These are phyloP conservation scores for Acleris cristana DNA, from an alignment of 2,888 invertebrate genomes.

Conservation along the genomic window DNA sequence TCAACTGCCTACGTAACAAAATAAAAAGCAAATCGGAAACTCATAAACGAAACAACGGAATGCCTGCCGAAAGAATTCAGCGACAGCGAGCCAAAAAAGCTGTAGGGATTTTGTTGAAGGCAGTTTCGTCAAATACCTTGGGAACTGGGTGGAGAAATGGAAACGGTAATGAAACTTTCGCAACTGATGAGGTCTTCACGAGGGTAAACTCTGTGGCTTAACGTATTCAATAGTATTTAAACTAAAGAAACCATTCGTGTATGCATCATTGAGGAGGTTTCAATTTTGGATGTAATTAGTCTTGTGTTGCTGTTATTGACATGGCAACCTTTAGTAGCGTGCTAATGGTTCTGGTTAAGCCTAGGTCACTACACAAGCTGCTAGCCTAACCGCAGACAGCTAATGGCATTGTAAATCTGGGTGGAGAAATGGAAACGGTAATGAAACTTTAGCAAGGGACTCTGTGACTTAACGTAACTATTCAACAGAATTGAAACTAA, in stretches of 20 bases:
- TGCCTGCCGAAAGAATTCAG: constrained; percentile 26
- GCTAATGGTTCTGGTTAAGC: too few relatives aligned
- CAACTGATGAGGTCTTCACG: constrained; percentile 16
- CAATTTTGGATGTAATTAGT: too few relatives aligned
- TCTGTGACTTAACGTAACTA: background rate
- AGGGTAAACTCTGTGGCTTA: background rate
- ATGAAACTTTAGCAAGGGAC: constrained; percentile 23
- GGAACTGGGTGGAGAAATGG: constrained; percentile 10
- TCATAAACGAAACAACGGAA: constrained; percentile 33
- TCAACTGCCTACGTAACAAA: constrained; percentile 33
- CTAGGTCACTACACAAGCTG: too few relatives aligned
- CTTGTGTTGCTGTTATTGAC: too few relatives aligned
- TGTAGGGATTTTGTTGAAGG: constrained; percentile 12
- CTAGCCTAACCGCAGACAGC: too few relatives aligned
- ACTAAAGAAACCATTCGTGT: too few relatives aligned
- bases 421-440: constrained; percentile 19
- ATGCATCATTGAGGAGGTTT: too few relatives aligned
- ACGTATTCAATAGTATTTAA: too few relatives aligned
- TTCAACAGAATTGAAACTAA: too few relatives aligned
- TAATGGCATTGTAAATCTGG: background rate
- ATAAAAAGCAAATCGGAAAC: constrained; percentile 37
- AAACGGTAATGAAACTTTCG: constrained; percentile 24
- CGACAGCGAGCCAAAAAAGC: constrained; percentile 12
- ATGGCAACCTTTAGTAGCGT: too few relatives aligned
- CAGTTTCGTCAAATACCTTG: constrained; percentile 19